These are phyloP conservation scores for Saxidomus purpurata DNA, from an alignment of 1,140 invertebrate genomes.

Conservation along the genomic window DNA sequence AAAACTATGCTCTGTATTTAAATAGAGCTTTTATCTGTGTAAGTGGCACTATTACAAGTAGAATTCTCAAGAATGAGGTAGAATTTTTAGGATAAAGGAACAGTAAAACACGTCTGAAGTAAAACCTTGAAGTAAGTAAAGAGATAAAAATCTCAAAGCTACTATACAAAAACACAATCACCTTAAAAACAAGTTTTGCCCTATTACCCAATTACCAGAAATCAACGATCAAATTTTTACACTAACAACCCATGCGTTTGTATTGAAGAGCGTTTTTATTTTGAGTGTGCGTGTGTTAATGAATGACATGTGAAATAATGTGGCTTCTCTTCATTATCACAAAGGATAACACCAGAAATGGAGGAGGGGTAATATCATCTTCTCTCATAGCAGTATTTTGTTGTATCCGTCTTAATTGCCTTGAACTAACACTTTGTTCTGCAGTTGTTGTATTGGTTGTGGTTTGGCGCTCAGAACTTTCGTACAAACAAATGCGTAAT, in stretches of 20 bases:
- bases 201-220: no score
- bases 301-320: not conserved
- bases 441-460: not conserved
- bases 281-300: not conserved
- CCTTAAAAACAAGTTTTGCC: no score
- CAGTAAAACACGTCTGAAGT: no score
- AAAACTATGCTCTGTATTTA: no score
- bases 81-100: no score
- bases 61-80: no score
- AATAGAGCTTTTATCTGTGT: no score
- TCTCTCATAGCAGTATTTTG: not conserved
- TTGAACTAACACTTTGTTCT: not conserved
- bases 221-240: no score
- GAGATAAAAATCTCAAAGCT: no score
- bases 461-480: not conserved
- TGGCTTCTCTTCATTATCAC: slow-evolving; percentile 24
- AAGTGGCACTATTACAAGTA: no score
- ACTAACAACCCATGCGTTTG: not conserved
- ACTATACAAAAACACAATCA: no score
- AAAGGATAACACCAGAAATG: slow-evolving; percentile 54
- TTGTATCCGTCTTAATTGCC: slow-evolving; percentile 4
- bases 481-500: not conserved
- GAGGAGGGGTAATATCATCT: slow-evolving; percentile 54
- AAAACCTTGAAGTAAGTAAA: no score
- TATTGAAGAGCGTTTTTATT: not conserved